These are phyloP conservation scores for Delphinus delphis DNA, from an alignment of 2,113 vertebrate species.

Conservation along the genomic window DNA sequence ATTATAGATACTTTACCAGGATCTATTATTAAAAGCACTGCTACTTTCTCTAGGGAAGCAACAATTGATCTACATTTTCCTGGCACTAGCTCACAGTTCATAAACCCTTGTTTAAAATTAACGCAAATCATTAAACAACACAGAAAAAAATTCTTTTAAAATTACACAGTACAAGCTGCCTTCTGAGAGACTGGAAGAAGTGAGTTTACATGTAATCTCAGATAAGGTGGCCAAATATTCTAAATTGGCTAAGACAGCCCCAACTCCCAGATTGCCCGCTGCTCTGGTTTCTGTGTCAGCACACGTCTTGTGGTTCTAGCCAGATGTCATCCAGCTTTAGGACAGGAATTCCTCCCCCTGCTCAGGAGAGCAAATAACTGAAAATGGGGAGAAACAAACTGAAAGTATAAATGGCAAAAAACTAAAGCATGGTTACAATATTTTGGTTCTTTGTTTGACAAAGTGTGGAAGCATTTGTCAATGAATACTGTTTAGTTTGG, in stretches of 20 bases:
- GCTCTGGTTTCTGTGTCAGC: slow-evolving; percentile 68
- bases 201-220: slow-evolving; percentile 46
- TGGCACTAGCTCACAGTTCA: slow-evolving; percentile 68
- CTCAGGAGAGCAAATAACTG: not conserved
- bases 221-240: slow-evolving; percentile 63
- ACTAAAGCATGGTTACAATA: not conserved
- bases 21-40: slow-evolving; percentile 56
- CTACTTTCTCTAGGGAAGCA: slow-evolving; percentile 49
- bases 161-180: slow-evolving; percentile 45
- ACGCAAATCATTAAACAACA: slow-evolving; percentile 58
- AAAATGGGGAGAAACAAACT: not conserved
- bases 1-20: slow-evolving; percentile 36
- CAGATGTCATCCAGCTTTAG: slow-evolving; percentile 44
- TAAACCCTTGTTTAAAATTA: slow-evolving; percentile 71
- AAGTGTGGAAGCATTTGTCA: not conserved
- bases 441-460: not conserved
- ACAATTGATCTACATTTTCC: slow-evolving; percentile 43
- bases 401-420: not conserved
- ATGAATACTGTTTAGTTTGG: not conserved
- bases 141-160: slow-evolving; percentile 39
- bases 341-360: slow-evolving; percentile 12
- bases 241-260: slow-evolving; percentile 55
- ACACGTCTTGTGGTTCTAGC: slow-evolving; percentile 40
- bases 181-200: slow-evolving; percentile 36
- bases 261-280: not conserved